Conservation (phyloP, 2,888 invertebrate genomes). For the Phaedon cochleariae region DNA sequence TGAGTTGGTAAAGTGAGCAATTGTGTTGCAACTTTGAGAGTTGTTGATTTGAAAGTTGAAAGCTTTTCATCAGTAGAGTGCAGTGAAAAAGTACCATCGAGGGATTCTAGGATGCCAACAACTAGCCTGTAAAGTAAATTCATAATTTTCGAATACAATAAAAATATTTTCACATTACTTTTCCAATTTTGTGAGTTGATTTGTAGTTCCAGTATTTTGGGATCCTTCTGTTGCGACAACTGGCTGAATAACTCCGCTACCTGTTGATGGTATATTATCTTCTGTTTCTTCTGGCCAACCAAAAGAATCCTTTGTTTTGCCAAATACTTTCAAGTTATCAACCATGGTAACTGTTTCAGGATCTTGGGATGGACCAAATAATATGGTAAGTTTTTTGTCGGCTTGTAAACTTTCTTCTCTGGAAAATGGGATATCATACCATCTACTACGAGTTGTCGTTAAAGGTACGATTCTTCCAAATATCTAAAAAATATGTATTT, state of each 20-base stretch:
- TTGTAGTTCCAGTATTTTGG: constrained; percentile 56
- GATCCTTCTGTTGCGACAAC: constrained; percentile 56
- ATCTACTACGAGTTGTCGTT: constrained; percentile 74
- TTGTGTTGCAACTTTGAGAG: constrained; percentile 72
- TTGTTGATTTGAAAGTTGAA: constrained; percentile 64
- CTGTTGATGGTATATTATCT: constrained; percentile 64
- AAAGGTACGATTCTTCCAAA: constrained; percentile 53
- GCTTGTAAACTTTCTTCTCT: constrained; percentile 92
- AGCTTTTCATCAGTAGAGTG: constrained; percentile 64
- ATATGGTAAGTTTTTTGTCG: constrained; percentile 87
- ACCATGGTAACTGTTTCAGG: constrained; percentile 90
- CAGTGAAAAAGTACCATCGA: constrained; percentile 75
- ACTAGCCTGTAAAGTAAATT: constrained; percentile 66
- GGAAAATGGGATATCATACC: constrained; percentile 96
- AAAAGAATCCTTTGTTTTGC: constrained; percentile 93
- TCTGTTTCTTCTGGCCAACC: constrained; percentile 98
- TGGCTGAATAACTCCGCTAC: constrained; percentile 38
- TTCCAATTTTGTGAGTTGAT: constrained; percentile 69
- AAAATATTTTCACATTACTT: too few relatives aligned
- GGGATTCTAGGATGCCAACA: constrained; percentile 74
- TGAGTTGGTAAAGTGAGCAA: constrained; percentile 77
- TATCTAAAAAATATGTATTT: constrained; percentile 32
- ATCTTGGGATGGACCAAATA: constrained; percentile 87
- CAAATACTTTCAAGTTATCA: constrained; percentile 90
- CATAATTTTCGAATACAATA: too few relatives aligned